Evolutionary conservation across 2,797 vertebrate genomes (phyloP).

Genomic region (Enteromius afrohamiltoni): DNA sequence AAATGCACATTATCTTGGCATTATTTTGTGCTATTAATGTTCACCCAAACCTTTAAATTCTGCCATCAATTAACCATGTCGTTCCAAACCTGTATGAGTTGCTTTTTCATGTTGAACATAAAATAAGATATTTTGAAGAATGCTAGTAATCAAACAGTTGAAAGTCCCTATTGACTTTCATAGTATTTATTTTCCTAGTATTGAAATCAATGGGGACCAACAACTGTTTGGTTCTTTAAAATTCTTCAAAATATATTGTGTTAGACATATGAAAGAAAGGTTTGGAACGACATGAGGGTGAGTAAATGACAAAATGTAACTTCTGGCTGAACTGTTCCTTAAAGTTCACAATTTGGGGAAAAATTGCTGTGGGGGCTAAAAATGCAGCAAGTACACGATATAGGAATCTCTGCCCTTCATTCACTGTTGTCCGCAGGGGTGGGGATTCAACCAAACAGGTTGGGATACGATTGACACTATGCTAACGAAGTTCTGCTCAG

Average conservation of each 20-base stretch:
- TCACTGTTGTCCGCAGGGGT: neutral
- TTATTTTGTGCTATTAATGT: neutral
- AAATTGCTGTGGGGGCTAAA: neutral
- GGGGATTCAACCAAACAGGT: slow-evolving; percentile 8
- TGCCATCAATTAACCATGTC: neutral
- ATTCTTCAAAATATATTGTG: neutral
- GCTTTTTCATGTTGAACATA: neutral
- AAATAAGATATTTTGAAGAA: neutral
- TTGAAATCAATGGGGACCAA: neutral
- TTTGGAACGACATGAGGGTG: neutral
- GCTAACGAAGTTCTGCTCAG: slow-evolving; percentile 10
- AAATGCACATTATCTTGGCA: neutral
- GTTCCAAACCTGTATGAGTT: neutral
- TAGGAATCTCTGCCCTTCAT: slow-evolving; percentile 9
- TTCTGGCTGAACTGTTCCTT: neutral
- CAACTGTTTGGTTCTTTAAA: too few relatives aligned
- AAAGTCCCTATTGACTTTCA: neutral
- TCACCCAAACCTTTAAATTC: neutral
- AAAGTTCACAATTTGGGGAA: neutral
- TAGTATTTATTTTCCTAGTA: too few relatives aligned
- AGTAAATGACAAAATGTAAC: neutral
- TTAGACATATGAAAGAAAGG: neutral
- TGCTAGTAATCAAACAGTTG: neutral
- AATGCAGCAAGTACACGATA: neutral
- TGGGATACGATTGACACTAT: neutral